Evolutionary conservation across 2,797 vertebrate species (phyloP), one percentile per base, ranked within the genome.

Genomic region (Megaceryle alcyon): DNA sequence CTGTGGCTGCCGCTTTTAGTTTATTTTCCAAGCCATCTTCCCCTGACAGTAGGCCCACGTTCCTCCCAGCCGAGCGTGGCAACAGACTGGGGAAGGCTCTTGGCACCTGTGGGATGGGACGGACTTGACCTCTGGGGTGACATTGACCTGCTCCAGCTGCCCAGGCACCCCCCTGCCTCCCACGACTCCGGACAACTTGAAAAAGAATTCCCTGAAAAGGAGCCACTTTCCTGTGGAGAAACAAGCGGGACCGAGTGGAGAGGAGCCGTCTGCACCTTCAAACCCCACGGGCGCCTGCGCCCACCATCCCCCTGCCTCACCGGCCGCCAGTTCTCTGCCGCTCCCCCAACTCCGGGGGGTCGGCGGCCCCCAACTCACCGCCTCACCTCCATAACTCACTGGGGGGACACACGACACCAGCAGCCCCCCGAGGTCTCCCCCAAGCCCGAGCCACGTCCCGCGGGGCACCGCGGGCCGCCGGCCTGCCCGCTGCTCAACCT

Each of bases 141-240:
- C 28, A 4, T 48, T 35, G 44, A 71, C 76, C 46, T 37, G 64
- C 1, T 65, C 25, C 26, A 5, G 29, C 61, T 12, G 37, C 72
- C 66, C 73, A 5, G 29, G 41, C 25, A 63, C 18, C 63, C 31
- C 16, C 25, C 0, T 35, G 1, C 9, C 49, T 25, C 44, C 21
- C 18, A 1, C 1, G 3, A 11, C 7, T 35, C 76, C 2, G 3
- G 12, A 29, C 9, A 7, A 21, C 49, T 6, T 6, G 22, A 31
- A 23, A 41, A 51, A 31, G 12, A 15, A 8, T 60, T 16, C 13
- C 26, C 64, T n/a, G 53, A 17, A n/a, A 28, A n/a, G 19, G 22
- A 29, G 31, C 39, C 9, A 35, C 60, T 28, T 31, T 35, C 54
- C 68, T 39, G 29, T 0, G 13, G 49, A 64, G 56, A 65, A 35